Base-by-base conservation (phyloP, 2,888 invertebrate species). In the Campopleginae sp. region DNA sequence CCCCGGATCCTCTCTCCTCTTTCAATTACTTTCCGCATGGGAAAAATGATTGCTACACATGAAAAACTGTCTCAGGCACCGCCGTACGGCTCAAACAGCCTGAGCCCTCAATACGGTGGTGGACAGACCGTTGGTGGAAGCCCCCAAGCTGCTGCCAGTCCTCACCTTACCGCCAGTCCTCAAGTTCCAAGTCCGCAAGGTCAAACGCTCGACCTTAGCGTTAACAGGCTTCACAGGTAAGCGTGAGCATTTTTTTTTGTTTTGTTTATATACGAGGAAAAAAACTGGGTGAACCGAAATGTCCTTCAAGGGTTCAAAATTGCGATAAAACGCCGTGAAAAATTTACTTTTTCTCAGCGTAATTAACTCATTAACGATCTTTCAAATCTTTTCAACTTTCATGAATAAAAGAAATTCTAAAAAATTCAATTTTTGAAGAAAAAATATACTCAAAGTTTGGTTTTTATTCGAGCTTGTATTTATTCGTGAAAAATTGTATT, bases 121-220 rank as follows among this genome's bases (percentile, higher is more conserved):
- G 96, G 96, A 89, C 96, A 96, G 92, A 95, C 96, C 88, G 96
- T 96, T 82, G 96, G 96, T 87, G 97, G 97, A 90, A 97, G 97
- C 94, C 97, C 97, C 88, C 97, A 97, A 94, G 97, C 97, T 84
- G 97, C 97, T 89, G 96, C 97, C 88, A 97, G 97, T 94, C 98
- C 98, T 88, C 96, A 96, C 93, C 95, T 96, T 90, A 96, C 97
- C 89, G 96, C 97, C 92, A 97, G 97, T 94, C 97, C 97, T 88
- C 97, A 97, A 95, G 97, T 97, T 94, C 97, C 98, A 92, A 98
- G 97, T 95, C 98, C 98, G 87, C 98, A 98, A 95, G 98, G 98
- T 91, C 98, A 98, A 94, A 98, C 98, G 91, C 95, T 98, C 94
- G 98, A 98, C 95, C 96, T 98, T 94, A 97, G 97, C 94, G 97